A percentile compares a stretch with the other conserved stretches of the same genome.
phyloP scores from a whole-genome alignment of 2,113 vertebrate genomes.

The Saguinus midas region DNA sequence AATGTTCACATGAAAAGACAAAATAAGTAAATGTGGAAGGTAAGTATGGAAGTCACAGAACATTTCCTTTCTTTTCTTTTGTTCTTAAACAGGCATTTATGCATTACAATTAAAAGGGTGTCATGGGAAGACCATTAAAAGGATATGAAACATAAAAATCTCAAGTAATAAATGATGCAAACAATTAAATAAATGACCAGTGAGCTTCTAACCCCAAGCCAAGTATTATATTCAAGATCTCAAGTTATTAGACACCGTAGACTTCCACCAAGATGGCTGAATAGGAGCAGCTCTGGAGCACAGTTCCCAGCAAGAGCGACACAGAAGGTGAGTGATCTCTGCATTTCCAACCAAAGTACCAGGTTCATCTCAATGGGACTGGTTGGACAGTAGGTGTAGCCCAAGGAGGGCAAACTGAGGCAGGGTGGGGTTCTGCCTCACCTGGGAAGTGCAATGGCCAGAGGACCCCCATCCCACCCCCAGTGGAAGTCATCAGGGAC shows the following conservation, averaged over 20 bases:
- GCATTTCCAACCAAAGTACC: too few relatives aligned
- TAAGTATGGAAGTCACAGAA: neutral
- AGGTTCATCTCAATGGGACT: too few relatives aligned
- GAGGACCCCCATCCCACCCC: too few relatives aligned
- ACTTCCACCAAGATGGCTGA: neutral
- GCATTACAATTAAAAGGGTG: conserved; percentile 8
- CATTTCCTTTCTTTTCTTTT: conserved; percentile 17
- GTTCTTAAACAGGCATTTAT: conserved; percentile 31
- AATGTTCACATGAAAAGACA: neutral
- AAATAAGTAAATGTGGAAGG: conserved; percentile 24
- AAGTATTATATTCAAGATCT: conserved; percentile 7
- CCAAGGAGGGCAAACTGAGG: too few relatives aligned
- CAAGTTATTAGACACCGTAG: conserved; percentile 8
- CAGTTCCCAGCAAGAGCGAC: too few relatives aligned
- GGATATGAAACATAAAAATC: conserved; percentile 27
- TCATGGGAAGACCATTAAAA: neutral
- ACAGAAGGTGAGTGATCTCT: too few relatives aligned
- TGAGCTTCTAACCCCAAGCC: conserved; percentile 18
- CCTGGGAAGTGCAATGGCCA: too few relatives aligned
- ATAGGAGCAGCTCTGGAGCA: too few relatives aligned
- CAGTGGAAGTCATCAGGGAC: too few relatives aligned
- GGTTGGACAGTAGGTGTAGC: too few relatives aligned
- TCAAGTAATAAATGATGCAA: conserved; percentile 51
- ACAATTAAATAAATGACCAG: conserved; percentile 3
- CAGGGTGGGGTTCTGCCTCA: too few relatives aligned